These are phyloP conservation scores for Smutsia temminckii DNA, from an alignment of 2,797 vertebrate genomes.

Conservation along the genomic window DNA sequence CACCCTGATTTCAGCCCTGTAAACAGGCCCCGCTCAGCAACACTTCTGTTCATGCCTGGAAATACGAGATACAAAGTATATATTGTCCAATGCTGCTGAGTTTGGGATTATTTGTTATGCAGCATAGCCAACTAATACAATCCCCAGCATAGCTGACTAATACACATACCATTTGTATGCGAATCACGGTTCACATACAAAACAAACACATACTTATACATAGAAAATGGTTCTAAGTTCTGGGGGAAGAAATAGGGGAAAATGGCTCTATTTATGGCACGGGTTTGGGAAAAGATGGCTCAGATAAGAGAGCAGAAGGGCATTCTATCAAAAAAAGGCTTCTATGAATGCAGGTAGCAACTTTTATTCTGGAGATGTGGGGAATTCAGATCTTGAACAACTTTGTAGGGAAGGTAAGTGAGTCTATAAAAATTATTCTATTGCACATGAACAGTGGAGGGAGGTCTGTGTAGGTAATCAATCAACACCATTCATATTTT, in stretches of 20 bases:
- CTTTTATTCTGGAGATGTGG: rapidly evolving
- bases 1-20: too few species aligned
- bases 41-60: rapidly evolving
- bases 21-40: too few species aligned
- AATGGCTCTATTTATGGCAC: too few species aligned
- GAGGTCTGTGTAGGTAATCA: rapidly evolving
- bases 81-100: rapidly evolving
- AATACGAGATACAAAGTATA: rapidly evolving
- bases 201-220: not conserved
- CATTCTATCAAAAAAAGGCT: not conserved
- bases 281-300: not conserved
- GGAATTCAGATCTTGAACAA: not conserved
- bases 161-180: too few species aligned
- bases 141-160: too few species aligned
- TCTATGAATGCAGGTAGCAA: too few species aligned
- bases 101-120: not conserved
- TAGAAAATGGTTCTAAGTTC: not conserved
- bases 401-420: too few species aligned
- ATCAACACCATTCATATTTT: not conserved
- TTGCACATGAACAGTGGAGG: rapidly evolving
- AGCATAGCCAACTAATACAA: not conserved
- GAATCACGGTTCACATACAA: not conserved
- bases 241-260: not conserved
- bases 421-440: not conserved
- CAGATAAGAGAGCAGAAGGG: not conserved